Conservation (phyloP, 2,888 invertebrate species). For the Synanthedon myopaeformis region DNA sequence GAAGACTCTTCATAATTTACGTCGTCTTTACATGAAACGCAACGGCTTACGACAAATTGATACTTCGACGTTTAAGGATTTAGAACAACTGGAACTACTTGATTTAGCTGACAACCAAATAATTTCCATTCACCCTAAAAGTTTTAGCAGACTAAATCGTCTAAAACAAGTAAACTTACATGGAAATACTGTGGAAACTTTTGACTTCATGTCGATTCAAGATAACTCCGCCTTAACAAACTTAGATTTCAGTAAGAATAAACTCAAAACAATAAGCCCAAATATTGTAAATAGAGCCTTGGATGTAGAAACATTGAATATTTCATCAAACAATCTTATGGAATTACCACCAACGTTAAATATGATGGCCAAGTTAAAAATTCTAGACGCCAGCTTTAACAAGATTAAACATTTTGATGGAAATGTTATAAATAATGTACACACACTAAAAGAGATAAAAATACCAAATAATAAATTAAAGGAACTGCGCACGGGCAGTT, state of each 20-base stretch:
- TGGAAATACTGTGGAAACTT: conserved; percentile 79
- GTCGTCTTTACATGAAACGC: conserved; percentile 77
- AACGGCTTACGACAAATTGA: conserved; percentile 80
- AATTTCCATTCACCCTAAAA: conserved; percentile 73
- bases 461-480: conserved; percentile 81
- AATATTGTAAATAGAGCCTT: conserved; percentile 73
- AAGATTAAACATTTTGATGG: conserved; percentile 77
- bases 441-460: conserved; percentile 77
- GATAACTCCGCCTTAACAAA: conserved; percentile 74
- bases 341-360: conserved; percentile 79
- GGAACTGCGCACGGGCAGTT: conserved; percentile 77
- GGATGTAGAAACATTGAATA: conserved; percentile 78
- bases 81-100: conserved; percentile 77
- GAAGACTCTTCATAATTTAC: conserved; percentile 74
- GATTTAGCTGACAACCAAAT: conserved; percentile 83
- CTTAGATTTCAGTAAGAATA: conserved; percentile 82
- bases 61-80: conserved; percentile 76
- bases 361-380: conserved; percentile 75
- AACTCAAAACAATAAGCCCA: conserved; percentile 75
- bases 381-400: conserved; percentile 84
- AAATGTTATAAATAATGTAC: conserved; percentile 76
- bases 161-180: conserved; percentile 79
- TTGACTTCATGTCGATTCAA: conserved; percentile 77
- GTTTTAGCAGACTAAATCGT: conserved; percentile 73
- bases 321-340: conserved; percentile 81